phyloP scores from a whole-genome alignment of 1,140 invertebrate species.

The Lucilia cuprina region DNA sequence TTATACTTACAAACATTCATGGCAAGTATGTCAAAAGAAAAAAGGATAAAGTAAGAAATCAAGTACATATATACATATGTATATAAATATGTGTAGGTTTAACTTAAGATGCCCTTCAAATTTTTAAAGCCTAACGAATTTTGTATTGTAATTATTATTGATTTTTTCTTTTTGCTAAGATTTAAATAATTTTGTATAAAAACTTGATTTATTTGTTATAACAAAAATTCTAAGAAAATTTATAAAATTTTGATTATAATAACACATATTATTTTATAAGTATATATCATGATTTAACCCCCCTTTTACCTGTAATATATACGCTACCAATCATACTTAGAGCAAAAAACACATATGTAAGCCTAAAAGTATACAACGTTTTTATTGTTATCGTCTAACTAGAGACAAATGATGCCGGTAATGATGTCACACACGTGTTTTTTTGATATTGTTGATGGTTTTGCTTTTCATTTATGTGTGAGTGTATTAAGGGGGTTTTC shows the following conservation, averaged over 20 bases:
- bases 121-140: background rate
- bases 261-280: too few species aligned
- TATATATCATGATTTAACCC: too few species aligned
- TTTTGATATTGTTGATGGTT: background rate
- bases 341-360: too few species aligned
- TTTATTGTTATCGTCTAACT: background rate
- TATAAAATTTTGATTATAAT: background rate
- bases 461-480: background rate
- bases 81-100: background rate
- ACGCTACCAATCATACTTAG: too few species aligned
- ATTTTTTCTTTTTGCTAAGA: background rate
- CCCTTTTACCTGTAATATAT: too few species aligned
- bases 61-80: background rate
- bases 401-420: background rate
- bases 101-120: background rate
- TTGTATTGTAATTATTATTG: background rate
- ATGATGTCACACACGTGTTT: background rate
- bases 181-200: background rate
- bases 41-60: background rate
- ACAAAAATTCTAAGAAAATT: background rate
- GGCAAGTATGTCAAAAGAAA: background rate
- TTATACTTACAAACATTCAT: background rate
- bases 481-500: background rate
- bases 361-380: background rate
- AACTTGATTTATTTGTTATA: background rate